A percentile compares a stretch with the other conserved stretches of the same genome.
Evolutionary conservation across 2,113 vertebrate genomes (phyloP).

Genomic region (Eulemur rufifrons): DNA sequence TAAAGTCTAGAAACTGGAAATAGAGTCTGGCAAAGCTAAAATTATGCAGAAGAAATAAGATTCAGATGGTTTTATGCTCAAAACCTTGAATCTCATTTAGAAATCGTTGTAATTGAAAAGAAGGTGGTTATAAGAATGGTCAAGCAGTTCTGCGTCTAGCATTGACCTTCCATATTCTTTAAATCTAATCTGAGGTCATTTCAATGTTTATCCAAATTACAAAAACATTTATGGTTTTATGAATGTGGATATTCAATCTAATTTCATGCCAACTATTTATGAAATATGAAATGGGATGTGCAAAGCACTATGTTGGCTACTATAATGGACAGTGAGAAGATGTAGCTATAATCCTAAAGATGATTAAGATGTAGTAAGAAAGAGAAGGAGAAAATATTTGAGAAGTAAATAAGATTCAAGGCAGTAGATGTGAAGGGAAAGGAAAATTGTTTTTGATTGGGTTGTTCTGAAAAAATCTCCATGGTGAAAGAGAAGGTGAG

Average conservation of each 20-base stretch:
- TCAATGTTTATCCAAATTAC: not conserved
- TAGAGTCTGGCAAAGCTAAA: conserved; percentile 62
- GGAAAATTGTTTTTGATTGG: not conserved
- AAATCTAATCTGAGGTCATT: not conserved
- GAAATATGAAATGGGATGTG: not conserved
- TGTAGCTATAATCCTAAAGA: not conserved
- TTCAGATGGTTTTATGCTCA: conserved; percentile 1
- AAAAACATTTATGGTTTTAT: not conserved
- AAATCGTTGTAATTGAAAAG: not conserved
- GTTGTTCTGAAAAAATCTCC: not conserved
- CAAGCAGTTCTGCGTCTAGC: not conserved
- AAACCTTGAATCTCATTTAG: not conserved
- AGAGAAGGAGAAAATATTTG: not conserved
- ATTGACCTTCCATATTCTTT: not conserved
- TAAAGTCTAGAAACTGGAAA: conserved; percentile 60
- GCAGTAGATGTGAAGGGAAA: not conserved
- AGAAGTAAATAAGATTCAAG: not conserved
- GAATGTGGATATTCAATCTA: not conserved
- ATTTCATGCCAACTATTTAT: not conserved
- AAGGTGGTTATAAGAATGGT: not conserved
- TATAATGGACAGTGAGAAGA: not conserved
- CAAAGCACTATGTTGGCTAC: not conserved
- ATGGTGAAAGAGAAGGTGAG: not conserved
- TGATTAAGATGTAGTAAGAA: not conserved
- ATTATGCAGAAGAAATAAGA: conserved; percentile 39